These are phyloP conservation scores for Bemisia tabaci DNA, from an alignment of 1,140 invertebrate genomes.

Conservation along the genomic window DNA sequence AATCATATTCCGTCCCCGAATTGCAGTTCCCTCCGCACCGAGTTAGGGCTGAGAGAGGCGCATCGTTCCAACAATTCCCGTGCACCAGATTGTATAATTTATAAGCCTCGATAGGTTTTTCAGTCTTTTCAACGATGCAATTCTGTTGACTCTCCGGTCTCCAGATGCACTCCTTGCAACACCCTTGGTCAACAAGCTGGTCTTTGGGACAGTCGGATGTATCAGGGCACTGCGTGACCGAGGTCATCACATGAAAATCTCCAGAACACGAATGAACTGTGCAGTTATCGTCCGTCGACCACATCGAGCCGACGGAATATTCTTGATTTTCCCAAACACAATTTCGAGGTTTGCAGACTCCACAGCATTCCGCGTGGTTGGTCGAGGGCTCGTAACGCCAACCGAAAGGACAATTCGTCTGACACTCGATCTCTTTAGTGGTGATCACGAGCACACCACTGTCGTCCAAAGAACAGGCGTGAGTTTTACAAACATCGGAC, in stretches of 20 bases:
- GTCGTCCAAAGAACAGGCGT: constrained; percentile 33
- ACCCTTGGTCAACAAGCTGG: not conserved
- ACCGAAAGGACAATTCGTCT: constrained; percentile 23
- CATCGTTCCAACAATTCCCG: not conserved
- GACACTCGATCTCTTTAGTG: constrained; percentile 31
- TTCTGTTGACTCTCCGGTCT: not conserved
- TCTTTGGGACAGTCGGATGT: not conserved
- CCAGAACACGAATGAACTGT: constrained; percentile 40
- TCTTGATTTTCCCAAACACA: constrained; percentile 43
- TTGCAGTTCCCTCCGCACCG: not conserved
- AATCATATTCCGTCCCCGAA: not conserved
- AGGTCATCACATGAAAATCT: not conserved
- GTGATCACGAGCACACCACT: constrained; percentile 31
- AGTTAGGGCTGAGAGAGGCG: not conserved
- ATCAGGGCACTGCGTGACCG: not conserved
- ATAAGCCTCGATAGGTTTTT: not conserved
- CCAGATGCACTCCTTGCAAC: not conserved
- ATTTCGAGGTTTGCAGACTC: constrained; percentile 45
- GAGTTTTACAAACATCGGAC: constrained; percentile 36
- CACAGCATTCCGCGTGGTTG: constrained; percentile 43
- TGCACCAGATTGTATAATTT: not conserved
- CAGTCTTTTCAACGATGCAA: not conserved
- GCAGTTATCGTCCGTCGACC: constrained; percentile 51
- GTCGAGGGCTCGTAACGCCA: constrained; percentile 21
- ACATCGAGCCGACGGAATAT: constrained; percentile 37